Evolutionary conservation across 2,113 vertebrate species (phyloP), one percentile per base, ranked within the genome.

Genomic region (Propithecus coquereli): DNA sequence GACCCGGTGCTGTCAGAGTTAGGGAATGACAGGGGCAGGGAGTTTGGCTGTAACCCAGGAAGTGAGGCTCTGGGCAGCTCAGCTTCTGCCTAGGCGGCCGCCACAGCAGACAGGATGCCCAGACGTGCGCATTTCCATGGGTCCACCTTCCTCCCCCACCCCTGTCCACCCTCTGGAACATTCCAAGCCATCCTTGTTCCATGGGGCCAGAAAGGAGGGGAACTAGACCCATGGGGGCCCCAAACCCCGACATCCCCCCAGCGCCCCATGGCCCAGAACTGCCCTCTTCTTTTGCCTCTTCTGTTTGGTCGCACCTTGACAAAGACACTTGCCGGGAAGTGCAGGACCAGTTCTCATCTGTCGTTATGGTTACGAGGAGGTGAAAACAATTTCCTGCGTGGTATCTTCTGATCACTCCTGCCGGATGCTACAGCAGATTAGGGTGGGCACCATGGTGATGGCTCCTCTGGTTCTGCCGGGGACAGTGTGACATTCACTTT

Each of bases 361-460:
- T 98, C 97, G 98, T 98, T 98, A 98, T 98, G 98, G 98, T 98
- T 98, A 99, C 98, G 43, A 96, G 96, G 95, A 98, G 95, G 96
- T 96, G 97, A 98, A 98, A 97, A 97, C 98, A 98, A 99, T 99
- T 99, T 99, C 98, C 98, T 98, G 98, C 93, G 97, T 98, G 98
- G 98, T 98, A 98, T 98, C 98, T 98, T 95, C 98, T 97, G 93
- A 99, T 98, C 98, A 92, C 97, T 97, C 98, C 96, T 97, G 98
- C 97, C 89, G 94, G 98, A 98, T 97, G 98, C 96, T 97, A 98
- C 98, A 86, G 98, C 98, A 98, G 98, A 99, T 99, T 98, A 98
- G 97, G 97, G 97, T 70, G 96, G 96, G 98, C 98, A 88, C 98
- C 92, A 96, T 85, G 86, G 98, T 91, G 98, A 98, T 96, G 97